Evolutionary conservation across 2,113 vertebrate genomes (phyloP).

Genomic region (Eretmochelys imbricata): DNA sequence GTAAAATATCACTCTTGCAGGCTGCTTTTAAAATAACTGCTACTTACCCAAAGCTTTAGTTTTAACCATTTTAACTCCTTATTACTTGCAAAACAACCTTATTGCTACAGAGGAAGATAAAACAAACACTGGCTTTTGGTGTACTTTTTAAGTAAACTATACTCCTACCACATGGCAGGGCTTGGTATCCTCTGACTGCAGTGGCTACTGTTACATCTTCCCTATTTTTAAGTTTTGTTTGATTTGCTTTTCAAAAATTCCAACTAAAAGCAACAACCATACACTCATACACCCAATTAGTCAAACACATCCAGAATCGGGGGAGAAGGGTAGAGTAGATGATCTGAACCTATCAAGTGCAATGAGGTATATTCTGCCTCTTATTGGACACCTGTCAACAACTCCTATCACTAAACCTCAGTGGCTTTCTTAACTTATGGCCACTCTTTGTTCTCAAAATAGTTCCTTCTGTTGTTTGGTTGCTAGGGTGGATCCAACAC

Average conservation of each 20-base stretch:
- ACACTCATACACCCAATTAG: neutral
- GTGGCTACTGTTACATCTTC: neutral
- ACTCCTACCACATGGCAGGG: neutral
- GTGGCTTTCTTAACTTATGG: neutral
- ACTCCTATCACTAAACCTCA: neutral
- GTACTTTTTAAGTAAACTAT: neutral
- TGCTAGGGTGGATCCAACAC: neutral
- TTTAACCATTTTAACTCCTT: slow-evolving; percentile 11
- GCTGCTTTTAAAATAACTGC: slow-evolving; percentile 22
- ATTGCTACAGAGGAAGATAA: neutral
- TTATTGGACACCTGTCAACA: neutral
- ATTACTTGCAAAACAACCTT: neutral
- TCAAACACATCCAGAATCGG: neutral
- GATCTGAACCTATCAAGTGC: neutral
- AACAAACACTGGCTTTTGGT: neutral
- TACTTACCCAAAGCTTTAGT: neutral
- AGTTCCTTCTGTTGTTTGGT: neutral
- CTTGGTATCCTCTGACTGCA: neutral
- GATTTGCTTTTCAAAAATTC: neutral
- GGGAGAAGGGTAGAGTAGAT: neutral
- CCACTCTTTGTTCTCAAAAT: neutral
- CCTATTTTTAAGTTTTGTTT: neutral
- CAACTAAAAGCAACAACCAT: neutral
- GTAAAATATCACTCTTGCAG: slow-evolving; percentile 41
- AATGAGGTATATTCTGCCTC: neutral